These are phyloP conservation scores for Sclerurus mexicanus DNA, from an alignment of 2,113 vertebrate genomes.

Conservation along the genomic window DNA sequence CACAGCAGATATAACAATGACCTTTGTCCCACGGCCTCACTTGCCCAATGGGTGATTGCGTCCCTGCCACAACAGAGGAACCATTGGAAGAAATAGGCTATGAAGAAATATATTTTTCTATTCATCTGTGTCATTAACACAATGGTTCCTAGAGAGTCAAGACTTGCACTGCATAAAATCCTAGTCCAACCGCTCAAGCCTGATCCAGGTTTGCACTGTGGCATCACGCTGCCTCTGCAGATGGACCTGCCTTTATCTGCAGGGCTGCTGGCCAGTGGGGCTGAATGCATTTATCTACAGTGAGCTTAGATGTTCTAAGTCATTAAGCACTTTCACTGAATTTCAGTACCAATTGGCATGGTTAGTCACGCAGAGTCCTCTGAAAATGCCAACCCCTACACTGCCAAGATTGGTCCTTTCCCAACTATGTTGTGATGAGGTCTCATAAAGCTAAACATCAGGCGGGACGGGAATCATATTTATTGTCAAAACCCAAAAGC, in stretches of 20 bases:
- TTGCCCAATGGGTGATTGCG: background rate
- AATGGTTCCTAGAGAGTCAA: accelerated
- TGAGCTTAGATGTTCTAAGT: background rate
- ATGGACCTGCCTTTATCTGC: background rate
- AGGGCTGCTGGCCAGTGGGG: background rate
- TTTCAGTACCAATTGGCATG: background rate
- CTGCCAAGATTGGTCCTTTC: background rate
- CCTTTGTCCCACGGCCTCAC: background rate
- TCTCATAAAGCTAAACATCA: background rate
- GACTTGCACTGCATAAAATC: background rate
- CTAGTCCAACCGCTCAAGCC: background rate
- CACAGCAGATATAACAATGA: background rate
- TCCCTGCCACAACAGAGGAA: background rate
- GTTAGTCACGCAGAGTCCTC: accelerated
- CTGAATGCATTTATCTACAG: accelerated
- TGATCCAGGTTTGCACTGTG: background rate
- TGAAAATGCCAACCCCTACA: background rate
- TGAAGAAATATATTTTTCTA: background rate
- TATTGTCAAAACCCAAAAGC: background rate
- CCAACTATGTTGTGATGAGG: background rate
- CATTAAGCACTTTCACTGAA: background rate
- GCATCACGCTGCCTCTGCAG: background rate
- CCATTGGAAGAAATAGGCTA: background rate
- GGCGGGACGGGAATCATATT: background rate
- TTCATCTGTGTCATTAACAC: background rate